phyloP scores from a whole-genome alignment of 2,888 invertebrate species.

The Synanthedon formicaeformis region DNA sequence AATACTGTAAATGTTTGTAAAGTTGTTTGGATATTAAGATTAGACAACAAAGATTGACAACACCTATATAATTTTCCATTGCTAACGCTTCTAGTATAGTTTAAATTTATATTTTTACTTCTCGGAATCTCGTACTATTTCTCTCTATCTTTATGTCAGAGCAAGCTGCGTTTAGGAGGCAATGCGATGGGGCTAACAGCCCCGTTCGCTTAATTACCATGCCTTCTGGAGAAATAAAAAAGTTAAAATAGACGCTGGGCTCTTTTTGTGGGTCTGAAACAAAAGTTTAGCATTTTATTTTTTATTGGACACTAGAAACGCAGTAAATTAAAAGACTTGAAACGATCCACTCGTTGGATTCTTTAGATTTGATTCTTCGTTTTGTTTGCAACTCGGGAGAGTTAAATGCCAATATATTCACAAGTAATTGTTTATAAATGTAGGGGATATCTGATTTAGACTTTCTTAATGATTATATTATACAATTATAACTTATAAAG shows the following conservation, averaged over 20 bases:
- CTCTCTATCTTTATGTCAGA: slow-evolving; percentile 33
- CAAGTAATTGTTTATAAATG: too few species aligned
- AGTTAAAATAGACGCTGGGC: slow-evolving; percentile 25
- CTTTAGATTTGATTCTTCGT: neutral
- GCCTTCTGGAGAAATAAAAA: slow-evolving; percentile 42
- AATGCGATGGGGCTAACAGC: slow-evolving; percentile 31
- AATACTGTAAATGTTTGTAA: too few species aligned
- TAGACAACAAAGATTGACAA: neutral
- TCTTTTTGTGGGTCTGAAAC: slow-evolving; percentile 26
- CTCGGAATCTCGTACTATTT: slow-evolving; percentile 20
- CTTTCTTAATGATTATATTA: too few species aligned
- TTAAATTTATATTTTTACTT: neutral
- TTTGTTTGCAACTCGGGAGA: too few species aligned
- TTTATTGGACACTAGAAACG: slow-evolving; percentile 14
- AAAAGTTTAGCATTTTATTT: slow-evolving; percentile 16
- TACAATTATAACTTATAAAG: too few species aligned
- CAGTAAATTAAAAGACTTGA: slow-evolving; percentile 13
- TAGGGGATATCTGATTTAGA: too few species aligned
- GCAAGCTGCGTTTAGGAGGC: slow-evolving; percentile 30
- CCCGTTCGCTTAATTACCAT: slow-evolving; percentile 49
- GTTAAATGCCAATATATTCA: too few species aligned
- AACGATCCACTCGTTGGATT: neutral
- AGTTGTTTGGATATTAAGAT: too few species aligned
- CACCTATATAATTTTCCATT: neutral
- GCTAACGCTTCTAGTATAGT: neutral